phyloP scores from a whole-genome alignment of 2,888 invertebrate species.

The Campoletis raptor region DNA sequence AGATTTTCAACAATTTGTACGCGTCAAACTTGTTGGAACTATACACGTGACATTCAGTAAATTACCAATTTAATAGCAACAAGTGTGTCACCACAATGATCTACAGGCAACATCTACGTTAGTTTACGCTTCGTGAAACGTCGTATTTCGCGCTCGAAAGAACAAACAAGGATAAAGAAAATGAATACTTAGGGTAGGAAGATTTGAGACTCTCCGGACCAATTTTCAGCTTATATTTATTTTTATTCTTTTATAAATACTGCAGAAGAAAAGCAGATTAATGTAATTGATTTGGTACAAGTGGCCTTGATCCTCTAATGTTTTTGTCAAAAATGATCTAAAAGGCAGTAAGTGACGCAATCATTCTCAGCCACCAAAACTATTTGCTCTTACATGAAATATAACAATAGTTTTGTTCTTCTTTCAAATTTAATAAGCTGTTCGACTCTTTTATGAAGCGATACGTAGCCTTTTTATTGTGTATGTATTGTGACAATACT shows the following conservation, averaged over 20 bases:
- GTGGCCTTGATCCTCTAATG: background rate
- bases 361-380: background rate
- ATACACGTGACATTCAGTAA: too few species aligned
- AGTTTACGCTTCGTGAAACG: conserved; percentile 26
- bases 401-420: background rate
- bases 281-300: conserved; percentile 21
- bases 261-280: background rate
- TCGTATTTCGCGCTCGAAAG: conserved; percentile 50
- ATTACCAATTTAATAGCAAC: background rate
- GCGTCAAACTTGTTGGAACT: too few species aligned
- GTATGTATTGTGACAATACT: background rate
- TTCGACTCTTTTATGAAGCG: background rate
- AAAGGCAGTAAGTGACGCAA: background rate
- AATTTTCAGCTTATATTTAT: background rate
- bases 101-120: background rate
- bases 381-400: background rate
- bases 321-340: background rate
- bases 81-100: conserved; percentile 5
- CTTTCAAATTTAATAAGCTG: background rate
- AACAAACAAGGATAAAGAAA: conserved; percentile 34
- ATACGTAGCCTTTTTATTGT: background rate
- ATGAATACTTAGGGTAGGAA: conserved; percentile 7
- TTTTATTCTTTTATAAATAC: background rate
- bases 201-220: conserved; percentile 5
- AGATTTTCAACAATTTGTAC: too few species aligned